phyloP scores from a whole-genome alignment of 2,888 invertebrate genomes.

The Polydrusus tereticollis region DNA sequence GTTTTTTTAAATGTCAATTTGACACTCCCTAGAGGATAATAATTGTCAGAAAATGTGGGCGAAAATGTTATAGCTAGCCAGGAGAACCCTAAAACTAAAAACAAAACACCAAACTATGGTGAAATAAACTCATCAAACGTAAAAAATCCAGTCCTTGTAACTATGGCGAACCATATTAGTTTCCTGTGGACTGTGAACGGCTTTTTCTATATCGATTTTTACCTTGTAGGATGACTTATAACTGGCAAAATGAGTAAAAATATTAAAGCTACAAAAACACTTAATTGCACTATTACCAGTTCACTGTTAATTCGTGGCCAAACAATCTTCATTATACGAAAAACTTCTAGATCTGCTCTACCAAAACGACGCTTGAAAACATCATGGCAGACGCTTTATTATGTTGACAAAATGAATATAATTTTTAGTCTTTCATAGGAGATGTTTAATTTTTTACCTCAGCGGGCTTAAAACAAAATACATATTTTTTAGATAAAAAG shows the following conservation, averaged over 20 bases:
- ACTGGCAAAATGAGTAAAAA: slow-evolving; percentile 25
- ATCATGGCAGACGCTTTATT: slow-evolving; percentile 65
- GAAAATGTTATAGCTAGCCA: slow-evolving; percentile 21
- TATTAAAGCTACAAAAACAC: slow-evolving; percentile 50
- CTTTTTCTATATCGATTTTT: slow-evolving; percentile 44
- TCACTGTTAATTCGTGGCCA: slow-evolving; percentile 58
- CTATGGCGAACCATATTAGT: slow-evolving; percentile 53
- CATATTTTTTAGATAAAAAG: slow-evolving; percentile 1
- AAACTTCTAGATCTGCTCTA: slow-evolving; percentile 59
- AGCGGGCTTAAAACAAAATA: background rate
- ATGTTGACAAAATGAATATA: slow-evolving; percentile 43
- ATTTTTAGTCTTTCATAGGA: slow-evolving; percentile 5
- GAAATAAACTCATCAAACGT: slow-evolving; percentile 7
- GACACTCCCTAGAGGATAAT: slow-evolving; percentile 54
- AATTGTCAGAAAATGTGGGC: slow-evolving; percentile 16
- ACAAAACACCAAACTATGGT: slow-evolving; percentile 35
- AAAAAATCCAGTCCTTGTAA: slow-evolving; percentile 42
- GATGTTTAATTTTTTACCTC: background rate
- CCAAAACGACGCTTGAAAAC: slow-evolving; percentile 66
- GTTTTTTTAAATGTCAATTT: slow-evolving; percentile 53
- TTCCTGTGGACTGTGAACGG: slow-evolving; percentile 25
- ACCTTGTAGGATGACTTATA: slow-evolving; percentile 47
- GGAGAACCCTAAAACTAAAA: slow-evolving; percentile 1
- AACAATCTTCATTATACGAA: slow-evolving; percentile 64
- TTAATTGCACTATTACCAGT: slow-evolving; percentile 62